A percentile compares a stretch with the other conserved stretches of the same genome.
Conservation (phyloP, 2,888 invertebrate species). For the Cynaeus angustus region DNA sequence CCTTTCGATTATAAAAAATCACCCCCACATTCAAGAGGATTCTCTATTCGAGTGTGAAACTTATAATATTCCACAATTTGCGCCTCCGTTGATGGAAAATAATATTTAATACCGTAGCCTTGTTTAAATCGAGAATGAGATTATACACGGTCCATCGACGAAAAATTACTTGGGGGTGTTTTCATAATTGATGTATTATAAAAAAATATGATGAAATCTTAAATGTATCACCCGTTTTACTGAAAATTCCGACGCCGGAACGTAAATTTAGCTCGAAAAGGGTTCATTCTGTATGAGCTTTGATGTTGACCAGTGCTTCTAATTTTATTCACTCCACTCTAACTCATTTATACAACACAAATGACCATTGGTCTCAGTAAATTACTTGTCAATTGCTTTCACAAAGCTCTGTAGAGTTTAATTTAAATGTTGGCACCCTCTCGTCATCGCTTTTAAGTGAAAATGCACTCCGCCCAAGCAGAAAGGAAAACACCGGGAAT, state of each 20-base stretch:
- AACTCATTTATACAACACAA: constrained; percentile 69
- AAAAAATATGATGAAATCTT: constrained; percentile 38
- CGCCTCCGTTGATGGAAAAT: constrained; percentile 59
- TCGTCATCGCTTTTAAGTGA: constrained; percentile 58
- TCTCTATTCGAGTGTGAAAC: constrained; percentile 52
- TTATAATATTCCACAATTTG: constrained; percentile 53
- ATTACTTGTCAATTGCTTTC: constrained; percentile 69
- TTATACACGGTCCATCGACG: constrained; percentile 68
- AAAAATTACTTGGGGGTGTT: constrained; percentile 65
- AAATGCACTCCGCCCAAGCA: constrained; percentile 56
- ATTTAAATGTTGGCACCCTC: constrained; percentile 66
- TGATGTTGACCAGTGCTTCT: constrained; percentile 67
- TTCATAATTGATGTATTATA: constrained; percentile 47
- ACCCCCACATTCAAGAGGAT: constrained; percentile 41
- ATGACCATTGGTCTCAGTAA: constrained; percentile 69
- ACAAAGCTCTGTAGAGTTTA: constrained; percentile 67
- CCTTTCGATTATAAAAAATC: constrained; percentile 44
- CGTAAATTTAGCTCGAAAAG: constrained; percentile 54
- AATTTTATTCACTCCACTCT: constrained; percentile 68
- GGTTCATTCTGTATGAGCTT: constrained; percentile 61
- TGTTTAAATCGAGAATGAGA: constrained; percentile 68
- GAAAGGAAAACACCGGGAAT: constrained; percentile 24
- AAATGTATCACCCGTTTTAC: constrained; percentile 28
- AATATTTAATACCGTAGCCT: constrained; percentile 63
- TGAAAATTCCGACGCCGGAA: constrained; percentile 30